These are phyloP conservation scores for Rhabdophis nuchalis DNA, from an alignment of 2,797 vertebrate genomes.

Conservation along the genomic window DNA sequence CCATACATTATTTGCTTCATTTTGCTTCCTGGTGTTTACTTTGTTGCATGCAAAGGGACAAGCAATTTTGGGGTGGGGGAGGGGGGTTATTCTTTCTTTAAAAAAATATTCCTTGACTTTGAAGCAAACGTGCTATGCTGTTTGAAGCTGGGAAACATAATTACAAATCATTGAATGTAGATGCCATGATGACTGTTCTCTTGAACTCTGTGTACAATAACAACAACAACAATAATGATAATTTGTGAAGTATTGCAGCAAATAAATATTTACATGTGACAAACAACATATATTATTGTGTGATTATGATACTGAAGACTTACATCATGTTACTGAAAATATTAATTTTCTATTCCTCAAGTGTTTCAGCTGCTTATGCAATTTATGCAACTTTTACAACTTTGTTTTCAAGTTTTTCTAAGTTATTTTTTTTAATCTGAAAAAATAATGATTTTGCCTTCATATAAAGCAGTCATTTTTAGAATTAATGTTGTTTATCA, in stretches of 20 bases:
- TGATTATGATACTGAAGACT: constrained; percentile 12
- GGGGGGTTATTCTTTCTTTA: background rate
- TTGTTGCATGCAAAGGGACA: background rate
- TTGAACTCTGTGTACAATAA: background rate
- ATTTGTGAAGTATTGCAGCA: constrained; percentile 14
- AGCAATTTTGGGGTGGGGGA: background rate
- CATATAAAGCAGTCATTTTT: background rate
- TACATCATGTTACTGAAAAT: constrained; percentile 16
- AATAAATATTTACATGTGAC: constrained; percentile 25
- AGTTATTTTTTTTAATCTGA: background rate
- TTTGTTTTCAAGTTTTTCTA: background rate
- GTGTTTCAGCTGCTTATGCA: background rate
- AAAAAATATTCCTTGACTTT: background rate
- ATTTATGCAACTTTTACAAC: background rate
- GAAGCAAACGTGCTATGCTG: background rate
- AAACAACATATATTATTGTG: constrained; percentile 2
- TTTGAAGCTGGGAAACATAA: background rate
- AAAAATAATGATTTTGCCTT: background rate
- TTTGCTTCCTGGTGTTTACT: background rate
- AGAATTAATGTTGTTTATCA: background rate
- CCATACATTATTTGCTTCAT: background rate
- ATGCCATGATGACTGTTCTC: constrained; percentile 3
- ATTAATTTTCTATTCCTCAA: constrained; percentile 18
- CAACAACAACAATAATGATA: background rate
- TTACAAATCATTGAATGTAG: background rate